These are phyloP conservation scores for Alloscopus bannaensis DNA, from an alignment of 2,888 invertebrate genomes.

Conservation along the genomic window DNA sequence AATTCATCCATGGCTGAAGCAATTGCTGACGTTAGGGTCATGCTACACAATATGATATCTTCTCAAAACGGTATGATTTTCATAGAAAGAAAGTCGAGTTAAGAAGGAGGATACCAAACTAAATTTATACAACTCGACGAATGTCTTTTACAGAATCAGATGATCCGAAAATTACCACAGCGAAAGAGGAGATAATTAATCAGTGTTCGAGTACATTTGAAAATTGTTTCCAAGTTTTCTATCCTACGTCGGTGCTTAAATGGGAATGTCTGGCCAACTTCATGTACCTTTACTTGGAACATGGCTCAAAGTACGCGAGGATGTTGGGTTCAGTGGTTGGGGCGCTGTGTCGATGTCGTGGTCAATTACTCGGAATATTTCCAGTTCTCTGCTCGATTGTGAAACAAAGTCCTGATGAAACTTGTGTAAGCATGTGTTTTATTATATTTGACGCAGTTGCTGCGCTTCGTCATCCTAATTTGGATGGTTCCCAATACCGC, in stretches of 20 bases:
- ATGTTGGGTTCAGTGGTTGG: constrained; percentile 71
- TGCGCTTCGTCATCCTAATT: no score
- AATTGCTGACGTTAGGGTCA: constrained; percentile 71
- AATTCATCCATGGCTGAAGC: constrained; percentile 72
- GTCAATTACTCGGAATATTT: constrained; percentile 71
- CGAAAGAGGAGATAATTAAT: constrained; percentile 82
- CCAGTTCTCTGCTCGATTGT: constrained; percentile 71
- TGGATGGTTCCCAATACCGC: no score
- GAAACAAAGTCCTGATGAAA: constrained; percentile 70
- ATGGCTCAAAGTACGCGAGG: constrained; percentile 68
- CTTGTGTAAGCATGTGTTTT: constrained; percentile 63
- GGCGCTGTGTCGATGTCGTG: constrained; percentile 70
- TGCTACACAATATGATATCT: constrained; percentile 71
- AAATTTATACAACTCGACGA: constrained; percentile 17
- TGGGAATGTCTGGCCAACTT: constrained; percentile 85
- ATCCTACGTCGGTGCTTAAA: constrained; percentile 93
- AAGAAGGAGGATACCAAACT: no score
- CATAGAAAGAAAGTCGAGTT: no score
- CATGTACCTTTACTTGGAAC: constrained; percentile 69
- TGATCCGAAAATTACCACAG: constrained; percentile 44
- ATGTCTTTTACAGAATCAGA: constrained; percentile 35
- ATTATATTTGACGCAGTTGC: no score
- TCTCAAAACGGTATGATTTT: constrained; percentile 57
- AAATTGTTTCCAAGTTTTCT: constrained; percentile 95
- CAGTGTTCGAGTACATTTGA: constrained; percentile 95